Evolutionary conservation across 2,113 vertebrate species (phyloP).

Genomic region (Dasypus novemcinctus): DNA sequence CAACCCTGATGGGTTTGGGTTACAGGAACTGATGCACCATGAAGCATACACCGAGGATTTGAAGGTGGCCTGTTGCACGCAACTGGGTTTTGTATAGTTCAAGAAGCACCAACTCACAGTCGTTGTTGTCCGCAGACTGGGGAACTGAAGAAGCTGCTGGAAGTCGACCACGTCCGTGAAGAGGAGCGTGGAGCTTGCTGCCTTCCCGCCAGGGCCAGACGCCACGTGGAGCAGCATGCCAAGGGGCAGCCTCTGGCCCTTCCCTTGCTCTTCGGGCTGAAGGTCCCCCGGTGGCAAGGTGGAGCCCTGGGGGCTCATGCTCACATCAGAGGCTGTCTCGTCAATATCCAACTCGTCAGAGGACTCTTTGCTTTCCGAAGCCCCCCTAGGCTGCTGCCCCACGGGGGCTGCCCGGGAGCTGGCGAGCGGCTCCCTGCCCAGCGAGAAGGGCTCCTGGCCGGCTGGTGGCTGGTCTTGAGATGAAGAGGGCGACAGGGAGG

Average conservation of each 20-base stretch:
- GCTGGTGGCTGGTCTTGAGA: slow-evolving; percentile 86
- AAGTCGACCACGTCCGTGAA: slow-evolving; percentile 90
- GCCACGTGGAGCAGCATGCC: slow-evolving; percentile 90
- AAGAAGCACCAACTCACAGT: slow-evolving; percentile 99
- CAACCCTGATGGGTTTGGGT: slow-evolving; percentile 95
- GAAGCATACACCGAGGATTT: slow-evolving; percentile 94
- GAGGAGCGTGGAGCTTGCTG: slow-evolving; percentile 84
- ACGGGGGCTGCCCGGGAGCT: slow-evolving; percentile 88
- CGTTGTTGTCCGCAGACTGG: slow-evolving; percentile 94
- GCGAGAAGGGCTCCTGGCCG: slow-evolving; percentile 79
- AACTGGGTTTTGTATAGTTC: slow-evolving; percentile 96
- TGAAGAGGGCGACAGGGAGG: slow-evolving; percentile 88
- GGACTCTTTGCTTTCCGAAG: slow-evolving; percentile 88
- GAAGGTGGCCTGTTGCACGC: slow-evolving; percentile 85
- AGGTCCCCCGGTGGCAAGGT: slow-evolving; percentile 84
- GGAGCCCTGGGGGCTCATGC: slow-evolving; percentile 88
- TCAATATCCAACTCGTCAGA: slow-evolving; percentile 94
- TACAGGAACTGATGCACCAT: slow-evolving; percentile 96
- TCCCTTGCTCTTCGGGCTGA: slow-evolving; percentile 82
- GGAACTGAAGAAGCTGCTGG: slow-evolving; percentile 93
- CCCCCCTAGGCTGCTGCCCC: slow-evolving; percentile 90
- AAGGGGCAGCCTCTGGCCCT: slow-evolving; percentile 84
- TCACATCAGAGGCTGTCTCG: slow-evolving; percentile 87
- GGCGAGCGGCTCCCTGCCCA: slow-evolving; percentile 83
- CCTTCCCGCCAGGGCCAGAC: slow-evolving; percentile 84